These are phyloP conservation scores for Embiotoca jacksoni DNA, from an alignment of 2,113 vertebrate genomes.

Conservation along the genomic window DNA sequence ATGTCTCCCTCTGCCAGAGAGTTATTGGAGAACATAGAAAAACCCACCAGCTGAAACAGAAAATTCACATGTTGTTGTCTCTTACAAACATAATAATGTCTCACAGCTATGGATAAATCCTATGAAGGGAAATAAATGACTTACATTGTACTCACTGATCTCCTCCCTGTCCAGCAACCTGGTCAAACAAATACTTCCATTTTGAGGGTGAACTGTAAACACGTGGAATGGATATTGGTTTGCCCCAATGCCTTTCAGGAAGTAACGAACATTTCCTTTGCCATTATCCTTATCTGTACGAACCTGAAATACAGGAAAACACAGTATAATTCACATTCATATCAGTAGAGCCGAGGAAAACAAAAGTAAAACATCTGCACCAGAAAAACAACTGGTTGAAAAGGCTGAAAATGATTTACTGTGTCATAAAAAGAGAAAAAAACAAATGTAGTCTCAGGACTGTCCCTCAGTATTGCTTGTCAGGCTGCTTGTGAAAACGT, in stretches of 20 bases:
- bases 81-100: too few relatives aligned
- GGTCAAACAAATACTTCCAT: constrained; percentile 88
- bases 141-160: constrained; percentile 76
- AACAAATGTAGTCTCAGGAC: too few relatives aligned
- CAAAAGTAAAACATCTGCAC: too few relatives aligned
- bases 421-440: too few relatives aligned
- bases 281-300: constrained; percentile 85
- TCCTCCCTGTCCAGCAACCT: constrained; percentile 88
- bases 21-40: constrained; percentile 43
- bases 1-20: constrained; percentile 57
- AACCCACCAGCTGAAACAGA: constrained; percentile 72
- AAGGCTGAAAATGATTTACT: too few relatives aligned
- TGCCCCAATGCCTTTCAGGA: constrained; percentile 86
- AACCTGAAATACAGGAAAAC: constrained; percentile 83
- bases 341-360: neutral
- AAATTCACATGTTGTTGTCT: neutral
- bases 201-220: constrained; percentile 87
- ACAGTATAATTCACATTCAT: too few relatives aligned
- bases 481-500: too few relatives aligned
- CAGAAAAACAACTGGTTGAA: too few relatives aligned
- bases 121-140: constrained; percentile 21
- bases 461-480: too few relatives aligned
- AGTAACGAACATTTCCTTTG: constrained; percentile 80
- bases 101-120: neutral
- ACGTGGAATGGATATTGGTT: constrained; percentile 84